Evolutionary conservation across 2,113 vertebrate genomes (phyloP), one percentile per base, ranked within the genome.

Genomic region (Trichechus manatus): DNA sequence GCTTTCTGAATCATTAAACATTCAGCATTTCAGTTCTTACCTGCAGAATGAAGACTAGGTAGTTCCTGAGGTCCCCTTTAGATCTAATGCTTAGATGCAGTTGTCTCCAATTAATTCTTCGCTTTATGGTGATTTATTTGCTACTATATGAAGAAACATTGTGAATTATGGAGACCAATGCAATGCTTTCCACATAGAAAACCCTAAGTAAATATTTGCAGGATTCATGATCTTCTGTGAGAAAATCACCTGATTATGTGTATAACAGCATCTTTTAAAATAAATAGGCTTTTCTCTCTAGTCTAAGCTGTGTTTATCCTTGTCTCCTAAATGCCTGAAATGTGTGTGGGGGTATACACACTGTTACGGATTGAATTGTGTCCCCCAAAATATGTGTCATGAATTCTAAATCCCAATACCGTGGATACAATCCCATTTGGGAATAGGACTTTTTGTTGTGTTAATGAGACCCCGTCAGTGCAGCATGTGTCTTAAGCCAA

Each of bases 61-160:
- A 33, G 56, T 50, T 17, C 13, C 59, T 63, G 27, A 80, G 50
- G 61, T 78, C 63, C 9, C 20, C 79, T 89, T 20, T 56, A 14
- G 1, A 53, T 75, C n/a, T 92, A 70, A 83, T 29, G 1, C 11
- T 75, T 33, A 74, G 10, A 68, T 9, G 11, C 31, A 75, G 25
- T 39, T 72, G 15, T 56, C 33, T 56, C 86, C 68, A 95, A 6
- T 81, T 79, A 84, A 85, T 78, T 75, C 27, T n/a, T 80, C 53
- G 29, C 29, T 88, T 61, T 88, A 70, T 63, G 31, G 70, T 84
- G 87, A 93, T 86, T 95, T 66, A 20, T 70, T 96, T 91, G 72
- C 0, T 53, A 87, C 64, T 50, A 78, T 27, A 86, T 53, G 33
- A 93, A 96, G 59, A 64, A 93, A 78, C 17, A 39, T 31, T 68